Evolutionary conservation across 2,888 invertebrate genomes (phyloP), one percentile per base, ranked within the genome.

Genomic region (Danaus chrysippus): DNA sequence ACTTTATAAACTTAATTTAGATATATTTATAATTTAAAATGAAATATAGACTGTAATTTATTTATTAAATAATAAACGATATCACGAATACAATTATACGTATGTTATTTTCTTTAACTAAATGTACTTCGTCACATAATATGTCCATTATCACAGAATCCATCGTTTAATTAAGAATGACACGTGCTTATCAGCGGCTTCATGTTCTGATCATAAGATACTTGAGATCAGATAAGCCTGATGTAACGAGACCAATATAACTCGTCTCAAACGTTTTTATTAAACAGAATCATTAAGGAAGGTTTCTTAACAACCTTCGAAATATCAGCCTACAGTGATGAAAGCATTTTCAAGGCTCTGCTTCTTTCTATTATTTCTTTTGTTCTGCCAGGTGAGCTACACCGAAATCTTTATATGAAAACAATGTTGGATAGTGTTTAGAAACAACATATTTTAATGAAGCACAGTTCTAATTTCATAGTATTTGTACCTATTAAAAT

Each of bases 191-290:
- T 60, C 41, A 13, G 15, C 34, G 10, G 41, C 56, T 59, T 71
- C 62, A 71, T 62, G 69, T 65, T 46, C 23, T 66, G 69, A 54
- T 23, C 54, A 63, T 63, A 6, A 68, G 70, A 72, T 70, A 64
- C 70, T 68, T 70, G 70, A 65, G 54, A 54, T 61, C 19, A 64
- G 55, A 42, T 41, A 42, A 54, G 62, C 58, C 63, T 76, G 74
- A 72, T 66, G 75, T 66, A 75, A 76, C 54, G 42, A 59, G 61
- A 59, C 67, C 49, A 68, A 70, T 71, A 70, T 67, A 71, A 70
- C 68, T 56, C 65, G 64, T 49, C 57, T 59, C 54, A 52, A 53
- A 15, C 54, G 42, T 59, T 17, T 49, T 17, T 49, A 10, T 49
- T 15, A 49, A 46, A 49, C 49, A 49, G 9, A 49, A 49, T 15